Conservation (phyloP, 2,797 vertebrate genomes). For the Hippoglossus hippoglossus region DNA sequence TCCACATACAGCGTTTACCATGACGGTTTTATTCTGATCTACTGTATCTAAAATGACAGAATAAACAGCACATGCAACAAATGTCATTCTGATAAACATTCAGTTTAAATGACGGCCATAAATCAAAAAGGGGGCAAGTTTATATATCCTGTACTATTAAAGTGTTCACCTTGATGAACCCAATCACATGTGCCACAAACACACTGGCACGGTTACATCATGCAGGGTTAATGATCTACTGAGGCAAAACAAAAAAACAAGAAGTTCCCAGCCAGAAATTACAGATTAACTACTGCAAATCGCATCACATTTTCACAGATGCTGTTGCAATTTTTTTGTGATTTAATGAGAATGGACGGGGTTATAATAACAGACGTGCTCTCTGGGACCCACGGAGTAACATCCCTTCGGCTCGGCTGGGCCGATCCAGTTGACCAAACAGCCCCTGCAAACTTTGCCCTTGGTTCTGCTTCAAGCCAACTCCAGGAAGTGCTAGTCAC, state of each 20-base stretch:
- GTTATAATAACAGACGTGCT: slow-evolving; percentile 24
- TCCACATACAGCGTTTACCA: slow-evolving; percentile 4
- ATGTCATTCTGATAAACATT: slow-evolving; percentile 17
- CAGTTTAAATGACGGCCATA: slow-evolving; percentile 26
- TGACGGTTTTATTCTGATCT: slow-evolving; percentile 34
- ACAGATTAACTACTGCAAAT: slow-evolving; percentile 79
- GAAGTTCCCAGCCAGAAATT: slow-evolving; percentile 72
- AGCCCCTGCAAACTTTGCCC: slow-evolving; percentile 88
- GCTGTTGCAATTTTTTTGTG: slow-evolving; percentile 31
- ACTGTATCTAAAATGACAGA: neutral
- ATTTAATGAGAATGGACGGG: slow-evolving; percentile 21
- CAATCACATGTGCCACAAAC: slow-evolving; percentile 57
- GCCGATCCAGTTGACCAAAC: slow-evolving; percentile 37
- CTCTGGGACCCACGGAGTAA: slow-evolving; percentile 29
- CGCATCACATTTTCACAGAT: slow-evolving; percentile 40
- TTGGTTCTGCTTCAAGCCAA: slow-evolving; percentile 85
- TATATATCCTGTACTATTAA: slow-evolving; percentile 30
- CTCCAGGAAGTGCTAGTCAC: slow-evolving; percentile 88
- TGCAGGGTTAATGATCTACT: slow-evolving; percentile 84
- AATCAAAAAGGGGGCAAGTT: slow-evolving; percentile 23
- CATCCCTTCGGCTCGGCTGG: slow-evolving; percentile 36
- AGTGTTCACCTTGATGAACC: slow-evolving; percentile 47
- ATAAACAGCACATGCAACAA: slow-evolving; percentile 31
- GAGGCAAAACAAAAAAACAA: slow-evolving; percentile 74
- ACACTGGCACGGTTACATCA: slow-evolving; percentile 54